Conservation (phyloP, 2,113 vertebrate genomes). For the Erythrocercus mccallii region DNA sequence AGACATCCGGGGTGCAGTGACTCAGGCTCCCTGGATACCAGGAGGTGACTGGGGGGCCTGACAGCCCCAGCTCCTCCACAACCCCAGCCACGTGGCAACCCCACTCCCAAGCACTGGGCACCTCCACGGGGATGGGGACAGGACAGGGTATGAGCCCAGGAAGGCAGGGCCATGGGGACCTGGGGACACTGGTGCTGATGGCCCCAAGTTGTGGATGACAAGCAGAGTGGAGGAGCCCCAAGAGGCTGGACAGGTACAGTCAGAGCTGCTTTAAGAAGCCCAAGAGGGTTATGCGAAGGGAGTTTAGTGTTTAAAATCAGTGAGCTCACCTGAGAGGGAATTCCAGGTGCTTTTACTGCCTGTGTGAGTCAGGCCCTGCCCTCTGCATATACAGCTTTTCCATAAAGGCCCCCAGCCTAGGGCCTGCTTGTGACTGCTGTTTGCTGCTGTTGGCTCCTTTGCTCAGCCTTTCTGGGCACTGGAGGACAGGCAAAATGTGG, state of each 20-base stretch:
- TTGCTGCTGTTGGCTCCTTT: background rate
- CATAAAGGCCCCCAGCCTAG: background rate
- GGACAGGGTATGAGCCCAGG: background rate
- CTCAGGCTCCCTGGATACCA: background rate
- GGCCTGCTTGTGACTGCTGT: background rate
- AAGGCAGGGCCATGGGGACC: background rate
- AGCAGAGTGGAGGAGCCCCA: background rate
- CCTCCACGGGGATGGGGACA: background rate
- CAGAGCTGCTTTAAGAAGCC: background rate
- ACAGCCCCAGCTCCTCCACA: background rate
- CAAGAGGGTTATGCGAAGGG: accelerated
- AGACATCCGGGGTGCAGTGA: too few species aligned
- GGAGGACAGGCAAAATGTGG: background rate
- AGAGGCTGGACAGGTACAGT: background rate
- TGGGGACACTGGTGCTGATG: background rate
- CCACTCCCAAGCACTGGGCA: too few species aligned
- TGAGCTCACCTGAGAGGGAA: background rate
- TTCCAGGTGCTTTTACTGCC: background rate
- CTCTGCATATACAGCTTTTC: background rate
- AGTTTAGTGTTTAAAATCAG: background rate
- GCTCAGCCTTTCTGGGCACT: background rate
- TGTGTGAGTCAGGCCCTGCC: background rate
- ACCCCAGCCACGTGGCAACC: background rate
- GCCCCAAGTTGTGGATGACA: too few species aligned
- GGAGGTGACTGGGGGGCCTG: background rate